Conservation (phyloP, 2,113 vertebrate species). For the Seriola rivoliana region DNA sequence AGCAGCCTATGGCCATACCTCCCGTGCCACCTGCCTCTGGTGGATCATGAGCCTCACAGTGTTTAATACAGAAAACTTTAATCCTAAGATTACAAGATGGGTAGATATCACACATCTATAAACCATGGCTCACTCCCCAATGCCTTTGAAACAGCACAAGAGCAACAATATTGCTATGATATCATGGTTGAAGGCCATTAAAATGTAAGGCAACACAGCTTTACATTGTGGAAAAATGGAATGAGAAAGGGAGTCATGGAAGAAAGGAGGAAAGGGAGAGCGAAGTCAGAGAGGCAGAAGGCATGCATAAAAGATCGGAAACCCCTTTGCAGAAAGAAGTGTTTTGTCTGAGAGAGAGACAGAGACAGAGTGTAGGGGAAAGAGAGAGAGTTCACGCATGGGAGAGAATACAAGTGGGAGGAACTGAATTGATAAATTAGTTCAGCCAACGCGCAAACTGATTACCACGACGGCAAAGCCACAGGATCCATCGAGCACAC, state of each 20-base stretch:
- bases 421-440: constrained; percentile 85
- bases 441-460: constrained; percentile 82
- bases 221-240: constrained; percentile 53
- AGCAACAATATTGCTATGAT: constrained; percentile 53
- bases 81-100: constrained; percentile 35
- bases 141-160: constrained; percentile 53
- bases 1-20: constrained; percentile 44
- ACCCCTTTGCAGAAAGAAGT: constrained; percentile 59
- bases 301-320: constrained; percentile 78
- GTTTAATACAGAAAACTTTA: constrained; percentile 20
- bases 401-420: constrained; percentile 80
- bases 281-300: constrained; percentile 64
- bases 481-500: constrained; percentile 74
- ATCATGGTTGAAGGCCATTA: constrained; percentile 69
- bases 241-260: constrained; percentile 48
- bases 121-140: constrained; percentile 40
- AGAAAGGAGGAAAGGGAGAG: constrained; percentile 34
- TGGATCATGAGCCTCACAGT: neutral
- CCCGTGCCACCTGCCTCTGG: constrained; percentile 44
- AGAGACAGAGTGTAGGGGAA: constrained; percentile 31
- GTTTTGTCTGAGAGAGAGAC: constrained; percentile 66
- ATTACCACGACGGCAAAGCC: constrained; percentile 79
- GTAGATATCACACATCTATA: constrained; percentile 49
- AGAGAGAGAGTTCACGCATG: constrained; percentile 72
- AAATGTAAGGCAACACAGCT: constrained; percentile 67